These are phyloP conservation scores for Forbesichthys papilliferus DNA, from an alignment of 2,113 vertebrate species.

Conservation along the genomic window DNA sequence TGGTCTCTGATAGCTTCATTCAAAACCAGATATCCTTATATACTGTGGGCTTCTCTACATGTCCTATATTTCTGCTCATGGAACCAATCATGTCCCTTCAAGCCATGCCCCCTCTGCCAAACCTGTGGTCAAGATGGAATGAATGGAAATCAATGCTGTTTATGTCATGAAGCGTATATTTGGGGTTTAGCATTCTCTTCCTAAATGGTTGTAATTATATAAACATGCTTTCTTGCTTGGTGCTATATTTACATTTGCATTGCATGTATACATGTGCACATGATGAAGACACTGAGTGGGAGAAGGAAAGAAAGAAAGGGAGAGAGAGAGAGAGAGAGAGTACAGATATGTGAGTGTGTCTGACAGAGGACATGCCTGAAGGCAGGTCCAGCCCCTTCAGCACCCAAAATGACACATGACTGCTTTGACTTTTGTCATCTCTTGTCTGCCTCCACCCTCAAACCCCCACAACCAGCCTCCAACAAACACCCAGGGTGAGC, in stretches of 20 bases:
- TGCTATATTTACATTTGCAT: conserved; percentile 4
- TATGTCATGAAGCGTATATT: conserved; percentile 29
- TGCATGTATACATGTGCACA: conserved; percentile 13
- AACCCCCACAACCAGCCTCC: conserved; percentile 51
- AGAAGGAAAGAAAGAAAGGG: conserved; percentile 47
- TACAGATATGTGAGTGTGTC: conserved; percentile 74
- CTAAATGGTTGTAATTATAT: neutral
- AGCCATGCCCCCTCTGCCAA: conserved; percentile 19
- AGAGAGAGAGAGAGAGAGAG: conserved; percentile 8
- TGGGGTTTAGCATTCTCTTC: conserved; percentile 8
- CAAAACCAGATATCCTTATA: conserved; percentile 38
- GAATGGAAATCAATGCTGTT: conserved; percentile 11
- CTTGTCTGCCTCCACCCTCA: conserved; percentile 56
- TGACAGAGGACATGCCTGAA: conserved; percentile 74
- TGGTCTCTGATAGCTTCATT: conserved; percentile 49
- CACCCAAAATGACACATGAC: conserved; percentile 79
- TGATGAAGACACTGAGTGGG: conserved; percentile 5
- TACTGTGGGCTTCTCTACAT: conserved; percentile 8
- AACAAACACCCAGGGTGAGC: conserved; percentile 66
- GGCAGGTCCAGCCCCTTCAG: conserved; percentile 76
- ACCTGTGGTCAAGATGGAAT: conserved; percentile 27
- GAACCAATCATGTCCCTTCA: conserved; percentile 32
- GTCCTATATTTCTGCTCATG: conserved; percentile 11
- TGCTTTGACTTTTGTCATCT: conserved; percentile 79
- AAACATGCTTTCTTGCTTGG: conserved; percentile 18